Evolutionary conservation across 2,113 vertebrate genomes (phyloP).

Genomic region (Crotalus tigris): DNA sequence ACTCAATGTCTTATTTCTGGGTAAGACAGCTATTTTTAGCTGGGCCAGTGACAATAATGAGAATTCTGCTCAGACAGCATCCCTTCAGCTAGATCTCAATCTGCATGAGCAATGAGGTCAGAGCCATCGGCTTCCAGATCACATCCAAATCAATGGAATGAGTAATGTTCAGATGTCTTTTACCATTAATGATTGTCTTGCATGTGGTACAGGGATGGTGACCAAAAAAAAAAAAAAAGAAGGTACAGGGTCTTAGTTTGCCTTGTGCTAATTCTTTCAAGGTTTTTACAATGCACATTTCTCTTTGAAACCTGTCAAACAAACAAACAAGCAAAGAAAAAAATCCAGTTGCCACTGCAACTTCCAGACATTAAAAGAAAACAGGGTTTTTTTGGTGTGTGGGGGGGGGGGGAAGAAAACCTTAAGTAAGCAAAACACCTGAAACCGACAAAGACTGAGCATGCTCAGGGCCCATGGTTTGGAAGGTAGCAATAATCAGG

Average conservation of each 20-base stretch:
- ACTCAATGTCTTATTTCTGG: not conserved
- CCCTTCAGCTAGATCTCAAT: constrained; percentile 27
- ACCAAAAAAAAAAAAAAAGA: too few species aligned
- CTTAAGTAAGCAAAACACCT: not conserved
- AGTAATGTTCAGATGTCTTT: constrained; percentile 42
- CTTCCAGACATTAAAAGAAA: not conserved
- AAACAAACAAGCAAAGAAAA: not conserved
- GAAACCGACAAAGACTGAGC: not conserved
- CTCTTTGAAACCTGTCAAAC: not conserved
- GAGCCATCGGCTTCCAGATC: constrained; percentile 18
- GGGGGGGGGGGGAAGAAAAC: not conserved
- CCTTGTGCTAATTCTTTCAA: constrained; percentile 16
- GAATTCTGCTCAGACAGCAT: constrained; percentile 19
- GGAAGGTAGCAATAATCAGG: not conserved
- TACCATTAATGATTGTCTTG: constrained; percentile 42
- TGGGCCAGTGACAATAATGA: constrained; percentile 23
- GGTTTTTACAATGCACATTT: not conserved
- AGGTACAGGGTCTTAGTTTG: constrained; percentile 13
- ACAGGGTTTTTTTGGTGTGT: too few species aligned
- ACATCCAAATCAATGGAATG: constrained; percentile 34
- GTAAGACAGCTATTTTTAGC: constrained; percentile 23
- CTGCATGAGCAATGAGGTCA: constrained; percentile 36
- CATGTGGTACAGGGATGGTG: not conserved
- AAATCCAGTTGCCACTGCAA: not conserved
- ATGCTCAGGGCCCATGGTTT: not conserved